A percentile compares a stretch with the other conserved stretches of the same genome.
These are phyloP conservation scores for Cryptus viduatorius DNA, from an alignment of 2,888 invertebrate species.

Conservation along the genomic window DNA sequence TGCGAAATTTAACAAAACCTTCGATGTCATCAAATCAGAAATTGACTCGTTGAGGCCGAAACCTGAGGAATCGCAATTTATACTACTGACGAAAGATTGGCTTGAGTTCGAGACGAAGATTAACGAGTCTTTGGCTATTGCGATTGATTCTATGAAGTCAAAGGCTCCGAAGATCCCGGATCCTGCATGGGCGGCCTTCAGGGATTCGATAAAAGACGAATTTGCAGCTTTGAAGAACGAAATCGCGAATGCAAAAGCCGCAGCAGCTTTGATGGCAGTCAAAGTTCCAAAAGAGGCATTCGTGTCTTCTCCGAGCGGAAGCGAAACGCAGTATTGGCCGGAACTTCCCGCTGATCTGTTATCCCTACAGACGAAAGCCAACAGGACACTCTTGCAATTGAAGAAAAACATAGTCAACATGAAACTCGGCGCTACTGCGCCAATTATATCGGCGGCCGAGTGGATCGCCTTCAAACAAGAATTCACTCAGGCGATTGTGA, in stretches of 20 bases:
- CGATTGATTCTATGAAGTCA: constrained; percentile 40
- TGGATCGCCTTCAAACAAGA: constrained; percentile 67
- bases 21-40: constrained; percentile 15
- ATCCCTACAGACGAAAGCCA: constrained; percentile 25
- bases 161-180: constrained; percentile 5
- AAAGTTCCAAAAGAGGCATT: neutral
- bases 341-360: constrained; percentile 31
- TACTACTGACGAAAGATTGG: constrained; percentile 64
- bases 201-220: constrained; percentile 63
- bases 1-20: constrained; percentile 3
- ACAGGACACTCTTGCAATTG: constrained; percentile 46
- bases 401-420: constrained; percentile 36
- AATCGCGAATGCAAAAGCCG: constrained; percentile 64
- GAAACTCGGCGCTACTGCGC: constrained; percentile 39
- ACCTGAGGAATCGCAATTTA: constrained; percentile 48
- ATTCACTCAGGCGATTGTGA: constrained; percentile 53
- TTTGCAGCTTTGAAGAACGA: constrained; percentile 71
- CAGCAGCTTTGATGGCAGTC: constrained; percentile 62
- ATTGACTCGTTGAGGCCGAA: constrained; percentile 29
- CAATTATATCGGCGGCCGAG: constrained; percentile 61
- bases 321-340: neutral
- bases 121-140: constrained; percentile 59
- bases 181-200: constrained; percentile 67
- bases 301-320: neutral
- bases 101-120: constrained; percentile 62